These are phyloP conservation scores for Trichopoda pennipes DNA, from an alignment of 2,888 invertebrate genomes.

Conservation along the genomic window DNA sequence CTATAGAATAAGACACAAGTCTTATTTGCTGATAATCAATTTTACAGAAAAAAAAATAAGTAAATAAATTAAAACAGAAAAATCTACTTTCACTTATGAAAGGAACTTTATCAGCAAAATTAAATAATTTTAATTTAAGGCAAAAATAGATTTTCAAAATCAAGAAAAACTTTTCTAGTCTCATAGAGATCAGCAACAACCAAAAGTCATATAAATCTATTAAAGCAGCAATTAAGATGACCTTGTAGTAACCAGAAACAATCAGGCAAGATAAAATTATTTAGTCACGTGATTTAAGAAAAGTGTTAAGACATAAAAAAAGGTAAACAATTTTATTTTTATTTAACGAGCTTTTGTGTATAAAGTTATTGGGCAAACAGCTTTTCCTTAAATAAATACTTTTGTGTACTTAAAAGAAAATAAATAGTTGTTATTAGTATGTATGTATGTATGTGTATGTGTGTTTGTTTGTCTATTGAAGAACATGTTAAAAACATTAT, in stretches of 20 bases:
- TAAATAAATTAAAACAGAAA: background rate
- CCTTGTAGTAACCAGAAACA: slow-evolving; percentile 47
- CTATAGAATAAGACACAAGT: background rate
- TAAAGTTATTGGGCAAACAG: background rate
- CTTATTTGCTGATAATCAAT: background rate
- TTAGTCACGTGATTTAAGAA: slow-evolving; percentile 58
- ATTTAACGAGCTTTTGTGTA: background rate
- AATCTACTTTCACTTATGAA: slow-evolving; percentile 28
- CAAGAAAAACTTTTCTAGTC: background rate
- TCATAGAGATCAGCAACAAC: background rate
- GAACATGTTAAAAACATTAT: slow-evolving; percentile 46
- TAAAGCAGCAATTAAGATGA: slow-evolving; percentile 52
- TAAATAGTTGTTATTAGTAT: background rate
- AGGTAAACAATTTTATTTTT: background rate
- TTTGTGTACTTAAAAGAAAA: background rate
- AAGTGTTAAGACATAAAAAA: slow-evolving; percentile 48
- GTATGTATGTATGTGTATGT: background rate
- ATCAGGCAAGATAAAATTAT: slow-evolving; percentile 40
- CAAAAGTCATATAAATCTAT: slow-evolving; percentile 5
- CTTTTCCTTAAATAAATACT: slow-evolving; percentile 13
- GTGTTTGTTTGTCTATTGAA: background rate
- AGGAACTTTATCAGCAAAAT: slow-evolving; percentile 5
- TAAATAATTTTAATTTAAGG: slow-evolving; percentile 10
- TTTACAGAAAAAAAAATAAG: background rate
- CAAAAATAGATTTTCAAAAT: background rate